phyloP scores from a whole-genome alignment of 2,888 invertebrate species.

The Megalurothrips usitatus region DNA sequence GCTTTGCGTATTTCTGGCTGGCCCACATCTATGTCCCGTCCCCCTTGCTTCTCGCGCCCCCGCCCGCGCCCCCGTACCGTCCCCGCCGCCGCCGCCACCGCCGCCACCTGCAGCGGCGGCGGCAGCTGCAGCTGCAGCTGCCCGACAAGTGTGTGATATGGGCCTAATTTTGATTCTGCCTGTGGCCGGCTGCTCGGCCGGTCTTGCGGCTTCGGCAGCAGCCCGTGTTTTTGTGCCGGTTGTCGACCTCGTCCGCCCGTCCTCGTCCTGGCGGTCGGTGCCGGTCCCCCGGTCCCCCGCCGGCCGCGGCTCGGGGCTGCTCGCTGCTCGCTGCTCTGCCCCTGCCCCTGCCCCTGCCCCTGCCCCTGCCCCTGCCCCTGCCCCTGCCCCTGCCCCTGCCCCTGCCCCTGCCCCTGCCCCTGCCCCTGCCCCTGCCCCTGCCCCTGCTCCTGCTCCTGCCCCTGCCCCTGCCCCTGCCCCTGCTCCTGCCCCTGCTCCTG shows the following conservation, averaged over 20 bases:
- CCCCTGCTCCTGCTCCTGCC: too few species aligned
- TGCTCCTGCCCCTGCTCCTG: too few species aligned
- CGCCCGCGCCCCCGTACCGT: background rate
- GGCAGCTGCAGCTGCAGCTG: background rate
- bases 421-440: too few species aligned
- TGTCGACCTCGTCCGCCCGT: background rate
- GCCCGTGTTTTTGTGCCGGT: slow-evolving; percentile 5
- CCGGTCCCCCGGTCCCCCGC: background rate
- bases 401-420: too few species aligned
- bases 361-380: too few species aligned
- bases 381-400: too few species aligned
- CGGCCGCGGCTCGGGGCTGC: background rate
- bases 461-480: too few species aligned
- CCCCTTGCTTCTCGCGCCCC: background rate
- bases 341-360: too few species aligned
- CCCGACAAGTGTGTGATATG: background rate
- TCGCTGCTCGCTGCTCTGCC: too few species aligned
- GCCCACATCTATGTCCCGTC: background rate
- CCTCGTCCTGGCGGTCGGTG: background rate
- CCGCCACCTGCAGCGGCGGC: slow-evolving; percentile 16
- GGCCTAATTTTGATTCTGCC: slow-evolving; percentile 11
- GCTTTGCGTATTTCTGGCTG: background rate
- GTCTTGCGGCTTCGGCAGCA: background rate
- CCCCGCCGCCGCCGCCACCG: background rate
- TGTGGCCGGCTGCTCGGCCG: background rate